A percentile compares a stretch with the other conserved stretches of the same genome.
phyloP scores from a whole-genome alignment of 1,140 invertebrate genomes.

The Ceratoteleas bidentatus region DNA sequence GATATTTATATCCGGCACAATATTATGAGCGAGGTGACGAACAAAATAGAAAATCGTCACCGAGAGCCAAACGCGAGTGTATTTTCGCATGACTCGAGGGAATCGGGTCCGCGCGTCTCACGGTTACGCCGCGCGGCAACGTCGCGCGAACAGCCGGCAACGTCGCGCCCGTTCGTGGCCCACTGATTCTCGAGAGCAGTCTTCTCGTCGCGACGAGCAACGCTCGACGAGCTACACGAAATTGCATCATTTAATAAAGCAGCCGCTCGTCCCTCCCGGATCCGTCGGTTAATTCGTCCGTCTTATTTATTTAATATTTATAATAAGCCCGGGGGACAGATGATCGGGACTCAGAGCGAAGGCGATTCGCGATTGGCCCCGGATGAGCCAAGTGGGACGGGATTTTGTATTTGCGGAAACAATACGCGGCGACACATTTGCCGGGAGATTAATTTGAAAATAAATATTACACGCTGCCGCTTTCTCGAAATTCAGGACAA shows the following conservation, averaged over 20 bases:
- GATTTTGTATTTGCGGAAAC: no score
- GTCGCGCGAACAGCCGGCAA: constrained; percentile 25
- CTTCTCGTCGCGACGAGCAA: constrained; percentile 35
- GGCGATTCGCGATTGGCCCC: no score
- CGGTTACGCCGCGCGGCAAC: constrained; percentile 36
- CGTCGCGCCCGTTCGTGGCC: constrained; percentile 44
- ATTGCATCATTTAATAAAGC: constrained; percentile 48
- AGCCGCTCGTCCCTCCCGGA: no score
- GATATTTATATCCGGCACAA: constrained; percentile 38
- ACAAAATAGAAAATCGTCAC: constrained; percentile 47
- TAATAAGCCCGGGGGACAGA: no score
- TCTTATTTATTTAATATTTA: no score
- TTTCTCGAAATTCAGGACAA: no score
- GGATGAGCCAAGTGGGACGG: no score
- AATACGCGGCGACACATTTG: no score
- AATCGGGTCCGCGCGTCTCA: constrained; percentile 46
- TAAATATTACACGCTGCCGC: no score
- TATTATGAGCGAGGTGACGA: constrained; percentile 30
- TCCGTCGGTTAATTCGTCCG: no score
- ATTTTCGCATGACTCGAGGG: constrained; percentile 57
- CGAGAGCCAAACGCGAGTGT: constrained; percentile 34
- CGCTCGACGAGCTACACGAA: constrained; percentile 24
- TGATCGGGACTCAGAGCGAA: no score
- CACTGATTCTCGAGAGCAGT: constrained; percentile 55
- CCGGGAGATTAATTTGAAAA: no score